phyloP scores from a whole-genome alignment of 64 coral and sea anemone genomes.

The Montipora cactus region DNA sequence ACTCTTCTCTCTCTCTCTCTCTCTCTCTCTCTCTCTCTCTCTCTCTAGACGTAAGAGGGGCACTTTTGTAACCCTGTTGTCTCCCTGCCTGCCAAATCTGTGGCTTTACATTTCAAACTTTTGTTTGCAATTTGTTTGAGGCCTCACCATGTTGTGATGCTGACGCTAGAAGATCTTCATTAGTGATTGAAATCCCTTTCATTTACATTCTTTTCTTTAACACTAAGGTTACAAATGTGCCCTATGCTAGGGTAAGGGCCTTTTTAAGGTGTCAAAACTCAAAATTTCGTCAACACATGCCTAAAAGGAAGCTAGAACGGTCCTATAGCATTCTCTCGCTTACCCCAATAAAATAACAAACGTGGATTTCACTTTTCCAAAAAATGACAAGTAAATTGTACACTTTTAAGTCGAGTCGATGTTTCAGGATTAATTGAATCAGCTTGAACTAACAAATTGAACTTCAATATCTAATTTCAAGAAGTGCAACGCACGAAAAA shows the following conservation, averaged over 20 bases:
- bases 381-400: neutral
- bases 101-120: no score
- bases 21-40: no score
- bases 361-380: neutral
- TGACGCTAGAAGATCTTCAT: neutral
- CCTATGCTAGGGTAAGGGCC: no score
- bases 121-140: no score
- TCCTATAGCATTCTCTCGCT: neutral
- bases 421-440: neutral
- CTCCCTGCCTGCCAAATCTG: no score
- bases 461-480: slow-evolving; percentile 39
- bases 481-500: slow-evolving; percentile 17
- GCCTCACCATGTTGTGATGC: no score
- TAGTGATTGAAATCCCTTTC: no score
- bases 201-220: no score
- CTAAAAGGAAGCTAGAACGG: neutral
- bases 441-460: slow-evolving; percentile 20
- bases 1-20: no score
- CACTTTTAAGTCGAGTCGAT: slow-evolving; percentile 8
- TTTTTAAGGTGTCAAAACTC: neutral
- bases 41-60: no score
- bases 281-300: neutral
- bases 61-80: no score
- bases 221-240: no score
- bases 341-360: neutral